A percentile compares a stretch with the other conserved stretches of the same genome.
These are phyloP conservation scores for Chunga burmeisteri DNA, from an alignment of 2,113 vertebrate species.

Conservation along the genomic window DNA sequence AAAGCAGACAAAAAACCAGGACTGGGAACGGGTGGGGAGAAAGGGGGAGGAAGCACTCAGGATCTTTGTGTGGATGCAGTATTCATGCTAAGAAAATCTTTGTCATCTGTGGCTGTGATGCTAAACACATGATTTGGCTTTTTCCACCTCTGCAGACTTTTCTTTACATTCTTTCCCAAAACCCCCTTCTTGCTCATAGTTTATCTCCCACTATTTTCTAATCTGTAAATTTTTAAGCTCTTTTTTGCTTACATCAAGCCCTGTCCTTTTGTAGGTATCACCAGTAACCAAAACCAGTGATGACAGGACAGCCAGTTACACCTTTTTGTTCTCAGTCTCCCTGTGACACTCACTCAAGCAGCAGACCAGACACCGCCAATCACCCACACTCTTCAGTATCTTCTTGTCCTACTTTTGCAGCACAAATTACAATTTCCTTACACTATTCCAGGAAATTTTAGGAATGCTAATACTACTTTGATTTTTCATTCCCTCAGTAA, in stretches of 20 bases:
- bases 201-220: background rate
- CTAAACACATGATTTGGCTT: background rate
- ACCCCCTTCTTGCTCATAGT: background rate
- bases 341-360: background rate
- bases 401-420: background rate
- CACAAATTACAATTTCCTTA: background rate
- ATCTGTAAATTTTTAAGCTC: background rate
- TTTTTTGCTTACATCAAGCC: background rate
- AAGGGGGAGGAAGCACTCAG: background rate
- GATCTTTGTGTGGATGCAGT: background rate
- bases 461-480: background rate
- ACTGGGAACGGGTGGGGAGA: background rate
- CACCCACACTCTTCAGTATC: background rate
- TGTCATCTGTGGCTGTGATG: background rate
- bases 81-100: background rate
- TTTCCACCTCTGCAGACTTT: background rate
- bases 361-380: background rate
- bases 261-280: background rate
- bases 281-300: background rate
- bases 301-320: background rate
- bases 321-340: background rate
- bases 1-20: background rate
- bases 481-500: background rate
- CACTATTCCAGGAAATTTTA: background rate
- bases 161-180: background rate